Evolutionary conservation across 1,140 invertebrate genomes (phyloP).

Genomic region (Ylistrum balloti): DNA sequence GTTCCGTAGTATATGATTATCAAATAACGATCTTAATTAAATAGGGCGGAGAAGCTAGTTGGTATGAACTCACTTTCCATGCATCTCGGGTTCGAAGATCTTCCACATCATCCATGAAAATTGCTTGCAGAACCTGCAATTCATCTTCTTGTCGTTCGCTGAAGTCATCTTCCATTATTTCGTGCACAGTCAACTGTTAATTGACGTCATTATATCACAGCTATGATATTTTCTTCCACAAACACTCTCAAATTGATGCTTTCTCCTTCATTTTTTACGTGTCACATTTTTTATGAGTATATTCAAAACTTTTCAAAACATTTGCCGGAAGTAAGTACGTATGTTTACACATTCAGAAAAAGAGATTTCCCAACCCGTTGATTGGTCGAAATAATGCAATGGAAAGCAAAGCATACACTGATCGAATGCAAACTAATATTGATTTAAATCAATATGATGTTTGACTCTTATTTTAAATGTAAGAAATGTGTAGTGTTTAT

Average conservation of each 20-base stretch:
- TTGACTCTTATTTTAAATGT: too few relatives aligned
- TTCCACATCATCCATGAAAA: slow-evolving; percentile 79
- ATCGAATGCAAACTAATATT: too few relatives aligned
- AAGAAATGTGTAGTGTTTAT: too few relatives aligned
- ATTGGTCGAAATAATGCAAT: neutral
- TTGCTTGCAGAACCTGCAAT: slow-evolving; percentile 88
- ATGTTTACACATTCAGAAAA: neutral
- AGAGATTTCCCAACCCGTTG: neutral
- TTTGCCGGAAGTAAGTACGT: neutral
- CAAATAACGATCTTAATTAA: too few relatives aligned
- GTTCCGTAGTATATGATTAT: too few relatives aligned
- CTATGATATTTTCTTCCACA: neutral
- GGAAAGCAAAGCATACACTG: neutral
- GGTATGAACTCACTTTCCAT: slow-evolving; percentile 75
- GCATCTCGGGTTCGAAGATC: slow-evolving; percentile 79
- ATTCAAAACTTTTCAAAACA: neutral
- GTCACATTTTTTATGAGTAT: neutral
- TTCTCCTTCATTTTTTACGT: neutral
- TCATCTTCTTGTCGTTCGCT: slow-evolving; percentile 88
- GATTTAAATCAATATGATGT: too few relatives aligned
- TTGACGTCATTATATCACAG: neutral
- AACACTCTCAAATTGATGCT: neutral
- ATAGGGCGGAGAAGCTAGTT: too few relatives aligned
- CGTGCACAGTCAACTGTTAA: neutral
- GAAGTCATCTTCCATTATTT: neutral